Evolutionary conservation across 2,888 invertebrate species (phyloP).

Genomic region (Cryptosula pallasiana): DNA sequence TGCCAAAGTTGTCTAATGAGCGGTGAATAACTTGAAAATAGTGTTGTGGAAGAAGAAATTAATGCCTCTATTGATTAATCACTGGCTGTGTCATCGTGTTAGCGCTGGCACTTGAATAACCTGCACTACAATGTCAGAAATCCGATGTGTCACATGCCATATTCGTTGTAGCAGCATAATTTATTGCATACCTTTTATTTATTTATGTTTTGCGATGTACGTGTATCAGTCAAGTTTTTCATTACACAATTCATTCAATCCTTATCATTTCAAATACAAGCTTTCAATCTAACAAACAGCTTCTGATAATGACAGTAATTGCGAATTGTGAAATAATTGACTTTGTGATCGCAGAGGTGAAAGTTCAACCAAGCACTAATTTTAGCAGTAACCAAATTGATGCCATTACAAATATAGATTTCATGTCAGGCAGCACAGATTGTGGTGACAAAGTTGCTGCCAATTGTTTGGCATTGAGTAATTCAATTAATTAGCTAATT

Average conservation of each 20-base stretch:
- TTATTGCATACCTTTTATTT: conserved; percentile 5
- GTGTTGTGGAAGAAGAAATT: conserved; percentile 13
- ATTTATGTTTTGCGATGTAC: neutral
- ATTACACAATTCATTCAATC: neutral
- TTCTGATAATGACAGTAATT: no score
- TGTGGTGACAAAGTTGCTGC: no score
- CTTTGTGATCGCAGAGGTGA: no score
- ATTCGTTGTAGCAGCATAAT: conserved; percentile 10
- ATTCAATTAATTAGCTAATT: no score
- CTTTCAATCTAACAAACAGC: neutral
- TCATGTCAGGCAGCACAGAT: no score
- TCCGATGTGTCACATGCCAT: conserved; percentile 23
- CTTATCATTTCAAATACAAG: no score
- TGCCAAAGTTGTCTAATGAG: conserved; percentile 11
- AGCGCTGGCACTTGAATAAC: conserved; percentile 15
- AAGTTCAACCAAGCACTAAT: no score
- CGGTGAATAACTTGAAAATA: conserved; percentile 21
- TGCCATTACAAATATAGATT: no score
- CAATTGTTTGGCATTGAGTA: no score
- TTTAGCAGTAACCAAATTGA: no score
- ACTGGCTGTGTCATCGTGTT: neutral
- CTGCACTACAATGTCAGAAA: conserved; percentile 12
- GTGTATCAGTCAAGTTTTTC: neutral
- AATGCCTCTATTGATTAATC: conserved; percentile 1
- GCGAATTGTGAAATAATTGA: no score